A percentile compares a stretch with the other conserved stretches of the same genome.
phyloP scores from a whole-genome alignment of 2,888 invertebrate genomes.

The Aphidius colemani region DNA sequence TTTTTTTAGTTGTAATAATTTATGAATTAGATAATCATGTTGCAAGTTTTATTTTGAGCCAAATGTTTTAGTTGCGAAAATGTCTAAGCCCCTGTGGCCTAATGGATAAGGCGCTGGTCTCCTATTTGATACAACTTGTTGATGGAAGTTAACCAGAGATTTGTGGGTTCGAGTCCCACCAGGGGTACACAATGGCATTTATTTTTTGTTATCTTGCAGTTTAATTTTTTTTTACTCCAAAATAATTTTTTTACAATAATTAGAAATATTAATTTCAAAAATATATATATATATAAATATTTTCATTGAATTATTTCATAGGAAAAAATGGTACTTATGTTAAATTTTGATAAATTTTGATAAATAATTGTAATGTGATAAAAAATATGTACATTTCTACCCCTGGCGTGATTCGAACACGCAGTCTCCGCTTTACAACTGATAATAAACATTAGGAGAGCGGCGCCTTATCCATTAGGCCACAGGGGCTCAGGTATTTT shows the following conservation, averaged over 20 bases:
- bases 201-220: neutral
- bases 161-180: slow-evolving; percentile 87
- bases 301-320: too few relatives aligned
- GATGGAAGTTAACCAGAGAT: slow-evolving; percentile 69
- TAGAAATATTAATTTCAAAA: too few relatives aligned
- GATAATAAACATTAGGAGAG: slow-evolving; percentile 65
- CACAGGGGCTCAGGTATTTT: slow-evolving; percentile 69
- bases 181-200: slow-evolving; percentile 67
- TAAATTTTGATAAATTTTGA: too few relatives aligned
- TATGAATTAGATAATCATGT: neutral
- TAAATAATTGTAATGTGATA: too few relatives aligned
- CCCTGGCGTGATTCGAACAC: slow-evolving; percentile 88
- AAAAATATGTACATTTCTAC: slow-evolving; percentile 59
- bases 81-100: slow-evolving; percentile 75
- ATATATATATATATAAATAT: too few relatives aligned
- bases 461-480: slow-evolving; percentile 85
- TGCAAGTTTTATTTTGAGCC: neutral
- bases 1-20: too few relatives aligned
- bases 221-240: too few relatives aligned
- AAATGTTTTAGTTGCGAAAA: neutral
- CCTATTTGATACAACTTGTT: slow-evolving; percentile 57
- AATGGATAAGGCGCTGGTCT: slow-evolving; percentile 85
- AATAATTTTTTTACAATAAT: too few relatives aligned
- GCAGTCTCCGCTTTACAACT: slow-evolving; percentile 73
- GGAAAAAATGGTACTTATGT: too few relatives aligned